Percentiles rank a stretch among this genome's conserved stretches.
These are phyloP conservation scores for Lagria hirta DNA, from an alignment of 2,888 invertebrate genomes.

Conservation along the genomic window DNA sequence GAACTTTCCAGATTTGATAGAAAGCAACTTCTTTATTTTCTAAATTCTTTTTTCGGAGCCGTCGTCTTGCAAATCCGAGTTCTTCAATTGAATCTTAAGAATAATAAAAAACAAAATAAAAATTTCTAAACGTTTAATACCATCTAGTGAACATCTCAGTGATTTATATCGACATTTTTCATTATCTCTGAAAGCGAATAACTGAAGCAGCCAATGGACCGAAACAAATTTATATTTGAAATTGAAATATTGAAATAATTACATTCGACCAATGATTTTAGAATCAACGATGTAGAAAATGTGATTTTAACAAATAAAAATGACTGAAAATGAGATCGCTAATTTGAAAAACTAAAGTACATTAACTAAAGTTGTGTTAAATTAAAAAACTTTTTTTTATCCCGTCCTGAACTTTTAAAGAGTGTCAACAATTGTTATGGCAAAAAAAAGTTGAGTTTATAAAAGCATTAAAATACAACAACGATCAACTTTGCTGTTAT, in stretches of 20 bases:
- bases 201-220: constrained; percentile 39
- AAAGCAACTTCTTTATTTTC: no score
- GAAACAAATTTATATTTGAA: constrained; percentile 44
- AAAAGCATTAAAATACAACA: constrained; percentile 17
- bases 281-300: constrained; percentile 19
- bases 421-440: no score
- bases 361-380: constrained; percentile 12
- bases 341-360: constrained; percentile 18
- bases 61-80: no score
- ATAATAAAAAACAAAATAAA: constrained; percentile 20
- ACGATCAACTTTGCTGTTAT: constrained; percentile 13
- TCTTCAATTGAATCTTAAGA: constrained; percentile 19
- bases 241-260: constrained; percentile 44
- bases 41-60: no score
- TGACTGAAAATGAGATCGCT: constrained; percentile 13
- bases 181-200: constrained; percentile 40
- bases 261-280: constrained; percentile 29
- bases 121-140: constrained; percentile 38
- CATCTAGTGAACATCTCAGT: constrained; percentile 34
- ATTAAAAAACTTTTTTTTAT: constrained; percentile 18
- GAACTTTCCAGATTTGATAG: no score
- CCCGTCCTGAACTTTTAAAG: no score
- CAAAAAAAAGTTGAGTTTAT: no score
- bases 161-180: constrained; percentile 48
- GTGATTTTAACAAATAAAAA: constrained; percentile 20